These are phyloP conservation scores for Heteromormyrus szaboi DNA, from an alignment of 2,797 vertebrate species.

Conservation along the genomic window DNA sequence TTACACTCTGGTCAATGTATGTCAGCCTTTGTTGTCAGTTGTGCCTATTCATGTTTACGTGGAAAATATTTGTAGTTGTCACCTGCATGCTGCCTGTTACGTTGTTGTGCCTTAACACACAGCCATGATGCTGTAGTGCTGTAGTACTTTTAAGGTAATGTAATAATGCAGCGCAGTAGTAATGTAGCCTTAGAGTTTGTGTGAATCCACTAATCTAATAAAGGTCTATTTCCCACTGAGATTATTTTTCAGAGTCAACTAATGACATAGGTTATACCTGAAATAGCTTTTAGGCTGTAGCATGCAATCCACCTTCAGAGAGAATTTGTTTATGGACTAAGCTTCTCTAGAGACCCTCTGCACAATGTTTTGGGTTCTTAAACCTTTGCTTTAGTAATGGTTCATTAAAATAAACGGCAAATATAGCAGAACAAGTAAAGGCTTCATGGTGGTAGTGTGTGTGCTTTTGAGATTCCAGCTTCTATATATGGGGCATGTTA, in stretches of 20 bases:
- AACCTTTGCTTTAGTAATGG: neutral
- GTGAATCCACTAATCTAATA: neutral
- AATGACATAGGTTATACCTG: neutral
- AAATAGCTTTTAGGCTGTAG: neutral
- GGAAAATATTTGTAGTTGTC: neutral
- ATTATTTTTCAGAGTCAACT: neutral
- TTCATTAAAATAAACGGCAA: neutral
- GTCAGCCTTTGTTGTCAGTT: neutral
- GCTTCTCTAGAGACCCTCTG: neutral
- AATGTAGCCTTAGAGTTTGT: neutral
- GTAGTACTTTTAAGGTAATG: neutral
- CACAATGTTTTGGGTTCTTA: neutral
- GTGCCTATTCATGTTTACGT: neutral
- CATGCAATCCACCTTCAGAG: neutral
- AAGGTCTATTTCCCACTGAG: neutral
- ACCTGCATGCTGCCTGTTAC: neutral
- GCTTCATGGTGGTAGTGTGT: neutral
- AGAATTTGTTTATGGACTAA: neutral
- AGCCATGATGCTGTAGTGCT: neutral
- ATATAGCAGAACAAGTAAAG: neutral
- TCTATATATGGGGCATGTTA: no score
- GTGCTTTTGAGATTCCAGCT: neutral
- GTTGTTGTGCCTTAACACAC: neutral
- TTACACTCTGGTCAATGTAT: neutral
- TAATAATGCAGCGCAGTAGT: neutral